Evolutionary conservation across 2,797 vertebrate genomes (phyloP), one percentile per base, ranked within the genome.

Genomic region (Heliangelus exortis): DNA sequence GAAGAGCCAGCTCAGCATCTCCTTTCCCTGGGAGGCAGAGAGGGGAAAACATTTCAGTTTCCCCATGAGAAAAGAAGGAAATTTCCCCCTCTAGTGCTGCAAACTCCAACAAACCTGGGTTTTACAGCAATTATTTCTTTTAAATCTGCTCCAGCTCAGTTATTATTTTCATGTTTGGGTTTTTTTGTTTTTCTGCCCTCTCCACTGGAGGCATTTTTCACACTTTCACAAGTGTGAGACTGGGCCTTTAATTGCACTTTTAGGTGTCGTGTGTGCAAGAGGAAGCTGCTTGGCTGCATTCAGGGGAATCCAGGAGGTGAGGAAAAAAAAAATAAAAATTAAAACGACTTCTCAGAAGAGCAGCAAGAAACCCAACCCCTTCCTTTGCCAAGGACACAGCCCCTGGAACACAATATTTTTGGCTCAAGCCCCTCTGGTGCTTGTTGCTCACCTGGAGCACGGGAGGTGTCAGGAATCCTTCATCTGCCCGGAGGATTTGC

Each of bases 401-500:
- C 22, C 47, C 15, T 31, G 12, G 15, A 45, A 21, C 12, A 6
- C 11, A 1, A 26, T 45, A 5, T 23, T 61, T 61, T 71, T 45
- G 36, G 12, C 45, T n/a, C 9, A 4, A 67, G 26, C 22, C 54
- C 26, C n/a, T 36, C 29, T 33, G 9, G 39, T 4, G 15, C 21
- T 48, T 18, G 19, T 19, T 53, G 25, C 26, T 16, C 29, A 4
- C 29, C 15, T 2, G 0, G 61, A 41, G 25, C 7, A 8, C 58
- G 51, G 62, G 21, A 9, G 65, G 12, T 16, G 31, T 23, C 8
- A 5, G 23, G 57, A 55, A 21, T n/a, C 36, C 53, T 43, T 33
- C 34, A 7, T 1, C 1, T 1, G 1, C 29, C 61, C 16, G 29
- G 3, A 63, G 16, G 33, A 22, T 13, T 36, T 6, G 28, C 9